Percentiles rank a stretch among this genome's conserved stretches.
These are phyloP conservation scores for Chionis minor DNA, from an alignment of 2,113 vertebrate species.

Conservation along the genomic window DNA sequence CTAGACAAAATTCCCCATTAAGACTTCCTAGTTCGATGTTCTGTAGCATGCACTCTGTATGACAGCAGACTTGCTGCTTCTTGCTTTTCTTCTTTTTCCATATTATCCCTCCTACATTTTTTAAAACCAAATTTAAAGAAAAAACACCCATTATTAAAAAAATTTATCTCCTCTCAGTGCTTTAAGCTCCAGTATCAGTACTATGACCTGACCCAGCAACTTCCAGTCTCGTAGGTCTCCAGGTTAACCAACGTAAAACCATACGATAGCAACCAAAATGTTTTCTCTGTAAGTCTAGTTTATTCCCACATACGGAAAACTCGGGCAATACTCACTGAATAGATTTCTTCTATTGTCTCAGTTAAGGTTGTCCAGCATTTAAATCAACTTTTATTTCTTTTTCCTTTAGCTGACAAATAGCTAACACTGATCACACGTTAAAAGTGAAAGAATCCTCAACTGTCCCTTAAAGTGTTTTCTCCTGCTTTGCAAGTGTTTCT, in stretches of 20 bases:
- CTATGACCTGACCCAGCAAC: not conserved
- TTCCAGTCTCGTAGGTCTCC: not conserved
- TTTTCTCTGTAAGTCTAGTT: not conserved
- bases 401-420: not conserved
- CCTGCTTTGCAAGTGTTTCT: not conserved
- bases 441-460: not conserved
- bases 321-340: not conserved
- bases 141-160: not conserved
- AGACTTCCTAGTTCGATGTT: not conserved
- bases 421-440: not conserved
- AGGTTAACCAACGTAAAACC: not conserved
- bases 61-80: not conserved
- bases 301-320: not conserved
- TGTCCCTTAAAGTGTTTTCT: not conserved
- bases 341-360: not conserved
- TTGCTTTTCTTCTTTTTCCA: not conserved
- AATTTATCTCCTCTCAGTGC: not conserved
- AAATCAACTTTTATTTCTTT: not conserved
- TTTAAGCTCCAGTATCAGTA: not conserved
- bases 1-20: not conserved
- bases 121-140: not conserved
- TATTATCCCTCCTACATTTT: not conserved
- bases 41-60: not conserved
- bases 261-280: rapidly evolving
- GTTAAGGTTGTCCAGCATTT: not conserved